phyloP scores from a whole-genome alignment of 2,113 vertebrate species.

The Danionella cerebrum region DNA sequence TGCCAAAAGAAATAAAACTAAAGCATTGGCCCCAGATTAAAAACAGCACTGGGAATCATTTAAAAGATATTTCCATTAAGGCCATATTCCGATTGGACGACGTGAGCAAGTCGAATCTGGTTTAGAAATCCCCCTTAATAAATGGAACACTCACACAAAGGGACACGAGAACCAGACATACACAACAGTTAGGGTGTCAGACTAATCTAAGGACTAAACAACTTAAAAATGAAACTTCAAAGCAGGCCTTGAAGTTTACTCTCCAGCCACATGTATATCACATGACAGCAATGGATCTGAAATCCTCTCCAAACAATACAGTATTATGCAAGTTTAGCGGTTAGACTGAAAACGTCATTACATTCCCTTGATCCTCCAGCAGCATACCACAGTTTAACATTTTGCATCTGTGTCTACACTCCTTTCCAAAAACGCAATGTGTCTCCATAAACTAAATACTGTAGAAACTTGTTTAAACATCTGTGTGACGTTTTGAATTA shows the following conservation, averaged over 20 bases:
- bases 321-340: neutral
- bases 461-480: conserved; percentile 16
- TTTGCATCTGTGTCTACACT: neutral
- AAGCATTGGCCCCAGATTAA: conserved; percentile 10
- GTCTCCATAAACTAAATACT: conserved; percentile 10
- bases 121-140: neutral
- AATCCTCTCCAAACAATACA: neutral
- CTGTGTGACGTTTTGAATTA: neutral
- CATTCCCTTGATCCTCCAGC: neutral
- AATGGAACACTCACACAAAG: conserved; percentile 1
- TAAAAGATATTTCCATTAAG: conserved; percentile 3
- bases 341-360: conserved; percentile 13
- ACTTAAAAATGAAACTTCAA: conserved; percentile 17
- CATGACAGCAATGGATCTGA: neutral
- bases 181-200: neutral
- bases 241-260: neutral
- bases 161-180: conserved; percentile 8
- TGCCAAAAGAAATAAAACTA: conserved; percentile 52
- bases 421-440: neutral
- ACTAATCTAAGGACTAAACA: conserved; percentile 3
- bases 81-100: conserved; percentile 27
- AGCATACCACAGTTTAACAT: conserved; percentile 13
- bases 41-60: conserved; percentile 20
- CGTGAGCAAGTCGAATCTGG: neutral
- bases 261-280: conserved; percentile 19